These are phyloP conservation scores for Poeciliopsis occidentalis DNA, from an alignment of 2,113 vertebrate genomes.

Conservation along the genomic window DNA sequence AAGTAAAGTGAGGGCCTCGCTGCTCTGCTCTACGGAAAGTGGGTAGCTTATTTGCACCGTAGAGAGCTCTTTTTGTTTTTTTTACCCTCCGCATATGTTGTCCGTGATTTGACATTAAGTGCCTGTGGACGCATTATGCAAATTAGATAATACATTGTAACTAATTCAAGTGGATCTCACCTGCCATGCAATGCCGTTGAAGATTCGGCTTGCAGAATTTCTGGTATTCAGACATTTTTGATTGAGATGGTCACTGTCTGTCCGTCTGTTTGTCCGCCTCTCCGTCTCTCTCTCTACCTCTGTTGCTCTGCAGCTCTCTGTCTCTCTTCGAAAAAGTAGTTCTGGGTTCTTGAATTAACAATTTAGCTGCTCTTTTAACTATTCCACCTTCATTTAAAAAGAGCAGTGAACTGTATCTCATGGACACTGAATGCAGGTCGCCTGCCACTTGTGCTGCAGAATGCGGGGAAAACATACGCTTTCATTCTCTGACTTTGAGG, in stretches of 20 bases:
- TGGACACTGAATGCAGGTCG: slow-evolving; percentile 60
- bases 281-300: too few species aligned
- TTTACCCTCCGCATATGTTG: slow-evolving; percentile 14
- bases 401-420: slow-evolving; percentile 72
- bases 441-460: slow-evolving; percentile 37
- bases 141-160: slow-evolving; percentile 72
- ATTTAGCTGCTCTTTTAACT: slow-evolving; percentile 68
- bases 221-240: neutral
- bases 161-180: slow-evolving; percentile 59
- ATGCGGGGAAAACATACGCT: slow-evolving; percentile 42
- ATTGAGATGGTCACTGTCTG: slow-evolving; percentile 15
- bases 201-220: slow-evolving; percentile 17
- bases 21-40: slow-evolving; percentile 48
- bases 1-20: slow-evolving; percentile 51
- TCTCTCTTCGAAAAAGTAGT: slow-evolving; percentile 38
- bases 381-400: slow-evolving; percentile 52
- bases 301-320: slow-evolving; percentile 4
- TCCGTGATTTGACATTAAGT: slow-evolving; percentile 75
- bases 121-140: slow-evolving; percentile 73
- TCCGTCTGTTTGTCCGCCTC: neutral
- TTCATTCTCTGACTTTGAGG: neutral
- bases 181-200: slow-evolving; percentile 28
- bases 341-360: slow-evolving; percentile 70
- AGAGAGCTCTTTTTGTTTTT: slow-evolving; percentile 40
- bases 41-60: slow-evolving; percentile 60